A percentile compares a stretch with the other conserved stretches of the same genome.
phyloP scores from a whole-genome alignment of 2,113 vertebrate genomes.

The Pipra filicauda region DNA sequence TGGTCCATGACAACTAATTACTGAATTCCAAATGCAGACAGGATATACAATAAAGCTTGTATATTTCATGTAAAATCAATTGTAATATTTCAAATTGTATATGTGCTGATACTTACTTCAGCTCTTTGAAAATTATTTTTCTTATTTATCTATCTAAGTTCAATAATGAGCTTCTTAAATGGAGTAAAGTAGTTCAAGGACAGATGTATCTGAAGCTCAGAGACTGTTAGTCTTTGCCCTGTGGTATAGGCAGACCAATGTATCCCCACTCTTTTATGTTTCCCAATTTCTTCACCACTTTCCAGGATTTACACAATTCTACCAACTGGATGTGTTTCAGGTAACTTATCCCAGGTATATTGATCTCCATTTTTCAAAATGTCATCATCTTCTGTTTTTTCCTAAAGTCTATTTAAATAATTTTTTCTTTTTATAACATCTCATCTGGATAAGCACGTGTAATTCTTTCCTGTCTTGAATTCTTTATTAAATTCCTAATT shows the following conservation, averaged over 20 bases:
- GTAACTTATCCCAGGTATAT: neutral
- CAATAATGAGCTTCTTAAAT: neutral
- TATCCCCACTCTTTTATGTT: neutral
- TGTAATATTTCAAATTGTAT: neutral
- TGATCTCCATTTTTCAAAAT: neutral
- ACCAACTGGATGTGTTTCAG: neutral
- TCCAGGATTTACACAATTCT: neutral
- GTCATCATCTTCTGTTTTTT: neutral
- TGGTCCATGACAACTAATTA: neutral
- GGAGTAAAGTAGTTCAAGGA: neutral
- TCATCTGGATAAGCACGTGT: neutral
- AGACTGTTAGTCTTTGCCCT: accelerated
- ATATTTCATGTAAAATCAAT: neutral
- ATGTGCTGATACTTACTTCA: neutral
- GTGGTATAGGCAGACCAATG: neutral
- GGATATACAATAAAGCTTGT: neutral
- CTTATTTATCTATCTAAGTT: neutral
- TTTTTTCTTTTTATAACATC: neutral
- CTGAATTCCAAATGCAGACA: neutral
- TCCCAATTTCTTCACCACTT: neutral
- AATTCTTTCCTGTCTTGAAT: neutral
- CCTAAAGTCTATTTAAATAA: neutral
- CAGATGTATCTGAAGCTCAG: neutral
- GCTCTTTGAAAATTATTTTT: neutral
- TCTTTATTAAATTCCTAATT: neutral